These are phyloP conservation scores for Ridgeia piscesae DNA, from an alignment of 1,140 invertebrate genomes.

Conservation along the genomic window DNA sequence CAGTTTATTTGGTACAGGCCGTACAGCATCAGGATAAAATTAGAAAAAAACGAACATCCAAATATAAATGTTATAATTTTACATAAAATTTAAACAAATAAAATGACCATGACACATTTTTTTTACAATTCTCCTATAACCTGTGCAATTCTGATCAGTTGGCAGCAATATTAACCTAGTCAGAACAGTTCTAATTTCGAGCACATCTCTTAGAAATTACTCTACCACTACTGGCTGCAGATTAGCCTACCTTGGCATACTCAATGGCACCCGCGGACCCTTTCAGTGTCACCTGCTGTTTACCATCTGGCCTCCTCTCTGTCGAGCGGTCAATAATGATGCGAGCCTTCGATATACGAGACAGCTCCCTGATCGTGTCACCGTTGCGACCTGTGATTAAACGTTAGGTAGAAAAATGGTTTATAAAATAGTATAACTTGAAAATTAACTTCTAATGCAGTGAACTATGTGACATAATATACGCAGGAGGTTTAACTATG, in stretches of 20 bases:
- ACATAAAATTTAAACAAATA: background rate
- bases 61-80: background rate
- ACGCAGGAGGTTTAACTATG: no score
- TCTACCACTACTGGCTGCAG: background rate
- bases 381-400: constrained; percentile 10
- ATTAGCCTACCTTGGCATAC: constrained; percentile 19
- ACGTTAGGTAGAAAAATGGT: background rate
- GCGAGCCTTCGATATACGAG: constrained; percentile 2
- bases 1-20: no score
- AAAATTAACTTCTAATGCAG: no score
- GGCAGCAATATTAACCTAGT: background rate
- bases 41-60: no score
- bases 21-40: no score
- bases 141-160: background rate
- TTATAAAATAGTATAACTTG: background rate
- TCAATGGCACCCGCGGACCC: constrained; percentile 10
- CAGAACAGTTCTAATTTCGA: background rate
- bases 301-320: constrained; percentile 1
- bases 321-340: constrained; percentile 15
- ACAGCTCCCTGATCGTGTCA: constrained; percentile 12
- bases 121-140: background rate
- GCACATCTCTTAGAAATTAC: background rate
- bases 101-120: background rate
- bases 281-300: constrained; percentile 5
- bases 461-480: no score